Conservation (phyloP, 2,888 invertebrate genomes). For the Drosophila gaucha region DNA sequence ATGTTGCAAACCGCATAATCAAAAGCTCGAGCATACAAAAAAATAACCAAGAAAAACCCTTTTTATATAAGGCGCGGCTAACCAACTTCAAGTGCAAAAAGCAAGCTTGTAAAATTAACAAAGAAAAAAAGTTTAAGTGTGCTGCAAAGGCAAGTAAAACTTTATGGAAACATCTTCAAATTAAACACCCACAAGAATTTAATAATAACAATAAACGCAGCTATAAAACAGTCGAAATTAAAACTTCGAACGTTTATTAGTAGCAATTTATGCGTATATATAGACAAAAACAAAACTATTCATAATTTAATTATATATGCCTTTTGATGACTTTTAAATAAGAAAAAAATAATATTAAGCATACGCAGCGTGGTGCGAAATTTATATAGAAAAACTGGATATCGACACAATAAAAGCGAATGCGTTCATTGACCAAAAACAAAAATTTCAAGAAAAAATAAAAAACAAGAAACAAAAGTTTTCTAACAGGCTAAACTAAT, state of each 20-base stretch:
- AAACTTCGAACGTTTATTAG: constrained; percentile 49
- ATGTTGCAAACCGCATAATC: constrained; percentile 24
- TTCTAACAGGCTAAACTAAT: constrained; percentile 37
- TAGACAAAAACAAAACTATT: constrained; percentile 46
- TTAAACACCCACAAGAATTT: constrained; percentile 29
- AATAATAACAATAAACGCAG: constrained; percentile 25
- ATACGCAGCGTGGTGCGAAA: constrained; percentile 32
- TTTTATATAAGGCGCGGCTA: no score
- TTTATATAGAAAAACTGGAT: constrained; percentile 42
- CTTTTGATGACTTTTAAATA: constrained; percentile 48
- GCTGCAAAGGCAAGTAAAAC: constrained; percentile 45
- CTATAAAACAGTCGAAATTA: constrained; percentile 36
- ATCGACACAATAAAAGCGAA: constrained; percentile 55
- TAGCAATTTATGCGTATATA: constrained; percentile 47
- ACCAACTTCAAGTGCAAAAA: constrained; percentile 26
- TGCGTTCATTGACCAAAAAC: constrained; percentile 75
- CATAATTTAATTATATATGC: constrained; percentile 50
- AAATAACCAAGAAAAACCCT: neutral
- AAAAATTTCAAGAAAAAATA: constrained; percentile 35
- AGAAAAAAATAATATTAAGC: constrained; percentile 17
- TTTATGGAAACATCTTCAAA: neutral
- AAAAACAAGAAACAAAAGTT: constrained; percentile 38
- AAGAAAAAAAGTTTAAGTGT: constrained; percentile 22
- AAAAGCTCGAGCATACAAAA: constrained; percentile 12
- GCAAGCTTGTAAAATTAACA: constrained; percentile 19